Conservation (phyloP, 2,888 invertebrate species). For the Ephialtes manifestator region DNA sequence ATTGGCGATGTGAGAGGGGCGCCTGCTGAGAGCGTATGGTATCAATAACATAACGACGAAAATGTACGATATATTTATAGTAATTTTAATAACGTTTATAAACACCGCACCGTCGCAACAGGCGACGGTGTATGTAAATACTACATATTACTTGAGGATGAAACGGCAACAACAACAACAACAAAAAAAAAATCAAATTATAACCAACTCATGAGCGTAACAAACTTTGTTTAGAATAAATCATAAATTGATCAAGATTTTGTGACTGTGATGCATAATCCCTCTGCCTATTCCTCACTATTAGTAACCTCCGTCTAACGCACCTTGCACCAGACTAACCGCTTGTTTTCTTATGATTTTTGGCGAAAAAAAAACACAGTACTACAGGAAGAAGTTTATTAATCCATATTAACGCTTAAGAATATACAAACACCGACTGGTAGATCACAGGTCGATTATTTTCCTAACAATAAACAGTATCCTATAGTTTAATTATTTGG, state of each 20-base stretch:
- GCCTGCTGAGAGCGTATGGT: slow-evolving; percentile 78
- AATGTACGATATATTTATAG: slow-evolving; percentile 85
- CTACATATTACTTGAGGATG: slow-evolving; percentile 78
- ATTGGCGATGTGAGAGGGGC: slow-evolving; percentile 69
- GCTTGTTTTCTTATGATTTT: slow-evolving; percentile 82
- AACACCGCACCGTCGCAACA: slow-evolving; percentile 78
- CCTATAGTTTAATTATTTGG: background rate
- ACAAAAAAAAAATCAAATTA: slow-evolving; percentile 77
- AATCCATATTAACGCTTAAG: slow-evolving; percentile 8
- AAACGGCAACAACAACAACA: slow-evolving; percentile 70
- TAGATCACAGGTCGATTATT: background rate
- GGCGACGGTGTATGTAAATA: slow-evolving; percentile 82
- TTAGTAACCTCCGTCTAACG: slow-evolving; percentile 55
- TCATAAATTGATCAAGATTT: slow-evolving; percentile 84
- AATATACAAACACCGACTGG: background rate
- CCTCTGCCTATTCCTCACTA: slow-evolving; percentile 57
- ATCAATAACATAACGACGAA: slow-evolving; percentile 77
- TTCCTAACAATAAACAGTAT: background rate
- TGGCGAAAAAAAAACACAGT: slow-evolving; percentile 75
- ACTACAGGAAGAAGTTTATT: slow-evolving; percentile 69
- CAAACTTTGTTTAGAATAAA: slow-evolving; percentile 85
- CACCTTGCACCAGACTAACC: slow-evolving; percentile 75
- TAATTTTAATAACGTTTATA: slow-evolving; percentile 86
- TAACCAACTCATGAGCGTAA: slow-evolving; percentile 84
- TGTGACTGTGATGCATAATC: slow-evolving; percentile 76